Conservation (phyloP, 2,888 invertebrate species). For the Malacosoma neustria region DNA sequence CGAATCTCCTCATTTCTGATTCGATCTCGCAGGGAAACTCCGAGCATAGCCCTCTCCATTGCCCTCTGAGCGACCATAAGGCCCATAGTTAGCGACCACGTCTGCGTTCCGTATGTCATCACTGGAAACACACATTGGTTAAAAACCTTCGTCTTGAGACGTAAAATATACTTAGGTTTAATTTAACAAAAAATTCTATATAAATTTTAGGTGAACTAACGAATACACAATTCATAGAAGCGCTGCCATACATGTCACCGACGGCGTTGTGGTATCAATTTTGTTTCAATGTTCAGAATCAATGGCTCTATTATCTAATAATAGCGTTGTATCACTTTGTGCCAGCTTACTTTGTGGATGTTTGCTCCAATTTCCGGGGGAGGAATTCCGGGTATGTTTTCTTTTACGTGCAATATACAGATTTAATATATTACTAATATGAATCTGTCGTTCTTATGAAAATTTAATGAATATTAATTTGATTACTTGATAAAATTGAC, state of each 20-base stretch:
- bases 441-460: no score
- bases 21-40: no score
- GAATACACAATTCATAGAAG: background rate
- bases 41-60: no score
- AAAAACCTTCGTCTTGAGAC: background rate
- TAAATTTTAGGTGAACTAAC: background rate
- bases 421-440: no score
- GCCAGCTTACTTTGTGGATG: background rate
- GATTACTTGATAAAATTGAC: no score
- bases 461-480: no score
- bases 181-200: background rate
- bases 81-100: no score
- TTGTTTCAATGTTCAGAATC: background rate
- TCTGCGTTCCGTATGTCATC: no score
- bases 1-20: no score
- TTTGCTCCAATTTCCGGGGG: background rate
- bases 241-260: background rate
- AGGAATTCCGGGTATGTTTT: background rate
- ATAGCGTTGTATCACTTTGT: background rate
- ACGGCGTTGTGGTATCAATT: background rate
- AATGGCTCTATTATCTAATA: background rate
- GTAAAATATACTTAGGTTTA: background rate
- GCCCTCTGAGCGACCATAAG: no score
- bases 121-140: background rate
- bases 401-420: no score